phyloP scores from a whole-genome alignment of 2,888 invertebrate genomes.

The Leucophenga maculata region DNA sequence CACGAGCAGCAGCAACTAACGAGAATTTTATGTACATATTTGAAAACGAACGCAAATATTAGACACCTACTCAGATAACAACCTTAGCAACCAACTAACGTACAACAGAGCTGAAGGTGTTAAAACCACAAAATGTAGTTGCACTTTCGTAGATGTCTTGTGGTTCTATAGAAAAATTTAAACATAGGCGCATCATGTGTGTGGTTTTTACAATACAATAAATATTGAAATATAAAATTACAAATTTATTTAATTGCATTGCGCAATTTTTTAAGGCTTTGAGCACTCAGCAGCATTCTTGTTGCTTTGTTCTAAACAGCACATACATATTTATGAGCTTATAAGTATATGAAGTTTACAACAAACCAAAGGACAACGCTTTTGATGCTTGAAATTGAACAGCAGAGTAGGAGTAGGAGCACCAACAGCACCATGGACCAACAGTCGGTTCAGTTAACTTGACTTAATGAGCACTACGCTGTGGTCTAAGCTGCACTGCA shows the following conservation, averaged over 20 bases:
- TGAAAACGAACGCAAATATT: background rate
- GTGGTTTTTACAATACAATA: constrained; percentile 16
- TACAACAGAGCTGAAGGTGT: too few species aligned
- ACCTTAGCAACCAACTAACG: too few species aligned
- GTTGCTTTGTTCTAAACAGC: constrained; percentile 34
- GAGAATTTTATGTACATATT: too few species aligned
- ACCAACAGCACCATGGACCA: too few species aligned
- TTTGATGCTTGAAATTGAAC: constrained; percentile 1
- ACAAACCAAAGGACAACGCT: background rate
- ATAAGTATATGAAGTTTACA: too few species aligned
- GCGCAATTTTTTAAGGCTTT: too few species aligned
- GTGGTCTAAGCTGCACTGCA: background rate
- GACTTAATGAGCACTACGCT: constrained; percentile 1
- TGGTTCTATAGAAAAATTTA: background rate
- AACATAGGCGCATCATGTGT: constrained; percentile 25
- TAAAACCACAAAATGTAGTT: background rate
- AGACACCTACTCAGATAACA: constrained; percentile 11
- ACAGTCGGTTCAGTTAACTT: too few species aligned
- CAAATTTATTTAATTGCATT: too few species aligned
- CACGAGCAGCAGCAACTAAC: too few species aligned
- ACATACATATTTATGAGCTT: constrained; percentile 2
- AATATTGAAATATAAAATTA: too few species aligned
- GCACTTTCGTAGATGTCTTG: background rate
- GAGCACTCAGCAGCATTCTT: too few species aligned
- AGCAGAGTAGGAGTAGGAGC: too few species aligned